phyloP scores from a whole-genome alignment of 2,888 invertebrate genomes.

The Lepidocyrtoides sp. region DNA sequence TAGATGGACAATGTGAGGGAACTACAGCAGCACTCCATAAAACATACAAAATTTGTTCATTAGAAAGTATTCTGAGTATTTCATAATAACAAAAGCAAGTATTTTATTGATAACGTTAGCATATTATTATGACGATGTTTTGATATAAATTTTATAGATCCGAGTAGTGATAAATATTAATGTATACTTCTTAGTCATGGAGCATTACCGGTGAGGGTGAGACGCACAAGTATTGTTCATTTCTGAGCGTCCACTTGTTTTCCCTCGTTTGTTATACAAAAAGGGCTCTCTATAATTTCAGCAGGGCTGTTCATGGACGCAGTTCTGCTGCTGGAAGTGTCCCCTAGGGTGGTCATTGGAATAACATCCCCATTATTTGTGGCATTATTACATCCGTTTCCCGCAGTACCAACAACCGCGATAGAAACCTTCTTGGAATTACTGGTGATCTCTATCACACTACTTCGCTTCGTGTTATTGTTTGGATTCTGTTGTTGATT shows the following conservation, averaged over 20 bases:
- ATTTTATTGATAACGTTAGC: not conserved
- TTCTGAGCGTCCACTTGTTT: constrained; percentile 45
- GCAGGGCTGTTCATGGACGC: constrained; percentile 36
- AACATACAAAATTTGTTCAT: not conserved
- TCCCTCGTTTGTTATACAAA: constrained; percentile 55
- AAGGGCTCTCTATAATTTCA: constrained; percentile 61
- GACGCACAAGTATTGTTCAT: not conserved
- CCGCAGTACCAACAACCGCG: not conserved
- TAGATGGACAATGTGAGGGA: not conserved
- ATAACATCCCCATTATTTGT: constrained; percentile 71
- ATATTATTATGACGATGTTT: not conserved
- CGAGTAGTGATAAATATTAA: not conserved
- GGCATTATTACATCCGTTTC: constrained; percentile 48
- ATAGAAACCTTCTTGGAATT: constrained; percentile 51
- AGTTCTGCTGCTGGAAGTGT: constrained; percentile 20
- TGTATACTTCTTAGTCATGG: not conserved
- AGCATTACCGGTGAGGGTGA: not conserved
- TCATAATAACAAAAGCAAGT: not conserved
- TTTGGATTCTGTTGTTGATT: constrained; percentile 51
- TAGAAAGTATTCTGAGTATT: not conserved
- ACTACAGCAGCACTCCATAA: not conserved
- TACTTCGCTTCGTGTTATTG: constrained; percentile 61
- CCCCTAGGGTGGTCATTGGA: constrained; percentile 70
- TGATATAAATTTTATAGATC: not conserved
- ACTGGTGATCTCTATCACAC: constrained; percentile 16